A percentile compares a stretch with the other conserved stretches of the same genome.
Conservation (phyloP, 2,888 invertebrate genomes). For the Mechanitis mazaeus region DNA sequence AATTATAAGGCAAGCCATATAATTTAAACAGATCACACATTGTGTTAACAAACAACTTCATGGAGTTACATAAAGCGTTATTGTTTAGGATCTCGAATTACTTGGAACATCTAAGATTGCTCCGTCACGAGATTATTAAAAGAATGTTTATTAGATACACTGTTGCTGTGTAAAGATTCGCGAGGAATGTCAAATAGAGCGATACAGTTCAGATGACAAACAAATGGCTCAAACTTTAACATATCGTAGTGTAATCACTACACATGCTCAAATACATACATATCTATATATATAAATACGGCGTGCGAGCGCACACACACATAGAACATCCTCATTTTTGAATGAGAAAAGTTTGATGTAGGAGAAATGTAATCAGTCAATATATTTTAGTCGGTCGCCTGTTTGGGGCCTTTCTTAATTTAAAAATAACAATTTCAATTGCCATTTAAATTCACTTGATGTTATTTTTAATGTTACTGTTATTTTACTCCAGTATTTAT, state of each 20-base stretch:
- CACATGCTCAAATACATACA: too few relatives aligned
- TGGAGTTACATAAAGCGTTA: neutral
- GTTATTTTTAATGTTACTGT: neutral
- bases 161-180: conserved; percentile 32
- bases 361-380: too few relatives aligned
- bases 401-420: too few relatives aligned
- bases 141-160: conserved; percentile 32
- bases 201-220: neutral
- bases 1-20: conserved; percentile 8
- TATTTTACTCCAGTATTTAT: neutral
- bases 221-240: neutral
- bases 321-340: too few relatives aligned
- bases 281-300: too few relatives aligned
- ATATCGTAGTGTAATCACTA: neutral
- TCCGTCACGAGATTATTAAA: conserved; percentile 32
- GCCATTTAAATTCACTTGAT: too few relatives aligned
- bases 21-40: conserved; percentile 17
- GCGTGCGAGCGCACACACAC: too few relatives aligned
- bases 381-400: too few relatives aligned
- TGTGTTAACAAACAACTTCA: neutral
- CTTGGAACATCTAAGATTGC: conserved; percentile 31
- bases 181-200: conserved; percentile 11
- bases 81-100: conserved; percentile 20
- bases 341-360: too few relatives aligned
- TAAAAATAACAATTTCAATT: too few relatives aligned